phyloP scores from a whole-genome alignment of 1,140 invertebrate species.

The Steinernema feltiae region DNA sequence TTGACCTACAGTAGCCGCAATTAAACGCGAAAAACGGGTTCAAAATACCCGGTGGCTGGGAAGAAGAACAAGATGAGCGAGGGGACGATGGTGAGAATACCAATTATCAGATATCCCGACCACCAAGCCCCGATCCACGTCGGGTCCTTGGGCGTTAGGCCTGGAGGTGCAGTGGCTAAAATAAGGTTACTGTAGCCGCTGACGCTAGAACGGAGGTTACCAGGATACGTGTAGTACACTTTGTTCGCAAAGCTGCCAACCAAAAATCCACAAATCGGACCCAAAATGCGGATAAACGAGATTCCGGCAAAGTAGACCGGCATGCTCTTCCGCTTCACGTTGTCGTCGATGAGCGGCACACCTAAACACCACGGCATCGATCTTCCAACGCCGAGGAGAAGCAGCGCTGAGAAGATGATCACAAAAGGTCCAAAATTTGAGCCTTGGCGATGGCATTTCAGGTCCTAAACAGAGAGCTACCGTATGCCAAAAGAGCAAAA shows the following conservation, averaged over 20 bases:
- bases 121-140: conserved; percentile 57
- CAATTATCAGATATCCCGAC: conserved; percentile 53
- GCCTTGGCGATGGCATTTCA: conserved; percentile 40
- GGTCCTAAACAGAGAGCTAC: conserved; percentile 27
- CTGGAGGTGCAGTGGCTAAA: conserved; percentile 33
- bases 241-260: conserved; percentile 53
- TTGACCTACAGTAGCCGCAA: background rate
- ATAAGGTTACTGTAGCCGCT: background rate
- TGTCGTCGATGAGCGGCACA: conserved; percentile 54
- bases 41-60: conserved; percentile 26
- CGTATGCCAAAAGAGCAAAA: background rate
- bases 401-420: conserved; percentile 52
- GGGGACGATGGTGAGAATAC: conserved; percentile 35
- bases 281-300: conserved; percentile 55
- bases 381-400: conserved; percentile 50
- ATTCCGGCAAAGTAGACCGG: conserved; percentile 57
- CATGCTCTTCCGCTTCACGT: conserved; percentile 50
- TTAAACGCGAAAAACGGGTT: background rate
- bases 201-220: background rate
- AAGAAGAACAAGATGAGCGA: conserved; percentile 49
- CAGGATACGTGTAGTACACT: conserved; percentile 42
- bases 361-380: conserved; percentile 56
- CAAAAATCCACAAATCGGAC: conserved; percentile 53
- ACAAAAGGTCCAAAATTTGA: conserved; percentile 46
- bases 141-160: conserved; percentile 44